Evolutionary conservation across 2,888 invertebrate species (phyloP).

Genomic region (Torymus auratus): DNA sequence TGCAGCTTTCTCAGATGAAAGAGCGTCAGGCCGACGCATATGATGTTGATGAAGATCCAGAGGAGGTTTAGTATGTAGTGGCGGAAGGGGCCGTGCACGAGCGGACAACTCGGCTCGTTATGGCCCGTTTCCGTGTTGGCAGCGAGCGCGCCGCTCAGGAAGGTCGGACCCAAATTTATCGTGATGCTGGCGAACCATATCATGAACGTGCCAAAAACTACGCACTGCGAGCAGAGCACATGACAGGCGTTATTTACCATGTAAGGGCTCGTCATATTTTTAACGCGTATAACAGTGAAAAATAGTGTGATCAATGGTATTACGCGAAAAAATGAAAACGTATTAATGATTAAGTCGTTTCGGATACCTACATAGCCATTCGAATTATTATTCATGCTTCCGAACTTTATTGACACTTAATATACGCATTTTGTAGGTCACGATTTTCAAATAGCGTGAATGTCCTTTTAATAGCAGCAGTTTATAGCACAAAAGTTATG

Average conservation of each 20-base stretch:
- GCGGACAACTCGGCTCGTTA: conserved; percentile 89
- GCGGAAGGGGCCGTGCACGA: conserved; percentile 91
- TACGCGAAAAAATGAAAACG: too few species aligned
- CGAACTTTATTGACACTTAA: too few species aligned
- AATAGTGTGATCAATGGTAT: too few species aligned
- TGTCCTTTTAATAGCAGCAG: neutral
- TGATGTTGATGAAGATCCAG: conserved; percentile 91
- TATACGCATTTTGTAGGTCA: neutral
- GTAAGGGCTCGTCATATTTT: neutral
- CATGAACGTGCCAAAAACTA: conserved; percentile 93
- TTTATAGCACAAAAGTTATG: neutral
- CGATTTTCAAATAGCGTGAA: neutral
- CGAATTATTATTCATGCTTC: too few species aligned
- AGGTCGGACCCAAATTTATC: conserved; percentile 92
- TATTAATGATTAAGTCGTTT: too few species aligned
- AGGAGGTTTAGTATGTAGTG: conserved; percentile 94
- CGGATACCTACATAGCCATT: too few species aligned
- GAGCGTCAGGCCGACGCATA: conserved; percentile 89
- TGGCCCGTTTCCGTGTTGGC: conserved; percentile 87
- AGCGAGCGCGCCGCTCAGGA: conserved; percentile 89
- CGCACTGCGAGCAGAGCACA: conserved; percentile 81
- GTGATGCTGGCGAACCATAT: conserved; percentile 96
- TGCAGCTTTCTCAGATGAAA: conserved; percentile 90
- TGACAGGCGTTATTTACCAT: neutral
- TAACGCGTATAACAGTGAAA: neutral